Evolutionary conservation across 2,888 invertebrate species (phyloP).

Genomic region (Ceraclea dissimilis): DNA sequence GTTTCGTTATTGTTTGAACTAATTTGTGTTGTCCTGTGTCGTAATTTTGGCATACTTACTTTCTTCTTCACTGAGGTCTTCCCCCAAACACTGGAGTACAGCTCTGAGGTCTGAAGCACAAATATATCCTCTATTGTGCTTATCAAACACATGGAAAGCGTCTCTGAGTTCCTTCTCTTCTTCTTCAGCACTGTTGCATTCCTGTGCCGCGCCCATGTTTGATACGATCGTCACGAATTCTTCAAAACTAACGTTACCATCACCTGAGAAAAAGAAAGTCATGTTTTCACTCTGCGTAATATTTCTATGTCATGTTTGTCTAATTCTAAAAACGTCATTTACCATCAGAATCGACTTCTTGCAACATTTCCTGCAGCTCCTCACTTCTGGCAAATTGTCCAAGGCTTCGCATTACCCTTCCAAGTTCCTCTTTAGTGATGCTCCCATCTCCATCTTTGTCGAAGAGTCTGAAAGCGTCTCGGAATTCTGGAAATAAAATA

Average conservation of each 20-base stretch:
- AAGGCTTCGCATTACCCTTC: constrained; percentile 76
- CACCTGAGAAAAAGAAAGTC: constrained; percentile 46
- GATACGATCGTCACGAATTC: constrained; percentile 82
- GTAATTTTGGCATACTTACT: constrained; percentile 53
- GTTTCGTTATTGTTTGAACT: no score
- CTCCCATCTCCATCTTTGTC: constrained; percentile 85
- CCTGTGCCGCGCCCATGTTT: constrained; percentile 44
- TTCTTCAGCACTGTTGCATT: constrained; percentile 60
- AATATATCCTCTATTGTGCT: constrained; percentile 87
- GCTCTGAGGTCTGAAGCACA: constrained; percentile 82
- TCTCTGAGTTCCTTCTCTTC: constrained; percentile 78
- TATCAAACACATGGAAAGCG: constrained; percentile 84
- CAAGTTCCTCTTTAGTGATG: constrained; percentile 80
- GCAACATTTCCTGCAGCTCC: constrained; percentile 78
- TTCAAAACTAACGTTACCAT: constrained; percentile 81
- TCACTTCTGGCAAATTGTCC: constrained; percentile 83
- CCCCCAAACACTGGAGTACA: constrained; percentile 81
- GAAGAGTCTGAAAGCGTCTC: constrained; percentile 79
- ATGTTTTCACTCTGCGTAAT: neutral
- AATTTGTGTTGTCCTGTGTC: no score
- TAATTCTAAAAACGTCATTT: no score
- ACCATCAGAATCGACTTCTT: constrained; percentile 77
- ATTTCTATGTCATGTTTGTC: no score
- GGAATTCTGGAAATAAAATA: constrained; percentile 54
- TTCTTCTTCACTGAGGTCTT: constrained; percentile 83